Base-by-base conservation (phyloP, 2,888 invertebrate genomes). In the Pachliopta kotzebuea region DNA sequence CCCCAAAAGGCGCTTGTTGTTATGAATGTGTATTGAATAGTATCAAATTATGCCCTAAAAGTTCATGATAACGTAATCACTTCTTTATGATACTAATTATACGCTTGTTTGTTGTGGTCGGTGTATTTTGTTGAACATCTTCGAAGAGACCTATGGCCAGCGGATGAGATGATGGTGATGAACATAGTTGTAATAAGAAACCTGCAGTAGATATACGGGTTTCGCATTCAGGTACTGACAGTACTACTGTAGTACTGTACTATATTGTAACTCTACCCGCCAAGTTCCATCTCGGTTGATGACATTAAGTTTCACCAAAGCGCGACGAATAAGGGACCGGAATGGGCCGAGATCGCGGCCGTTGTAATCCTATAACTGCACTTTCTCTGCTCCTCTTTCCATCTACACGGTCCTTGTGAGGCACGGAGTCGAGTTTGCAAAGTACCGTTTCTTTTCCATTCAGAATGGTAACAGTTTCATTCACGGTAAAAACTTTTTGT, bases 381-480 rank as follows among this genome's bases (percentile, higher is more conserved):
- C 60, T 61, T 65, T 65, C 60, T 56, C 61, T 31, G 65, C 45
- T 57, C 56, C 60, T 62, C 62, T 65, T 61, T 53, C 65, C 57
- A 31, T 58, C 21, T 21, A 63, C 57, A 53, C 57, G 60, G 58
- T 65, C 65, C 65, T 61, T 56, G 24, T 56, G 57, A 23, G 58
- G 56, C 14, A 8, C 49, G 49, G 49, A 49, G n/a, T 18, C 37
- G 37, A 37, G 37, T 37, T 50, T 20, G 29, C 42, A 54, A 54
- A 42, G 24, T 37, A 60, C 53, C 54, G 60, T 60, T 54, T 53
- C 23, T 53, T 42, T 20, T 31, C 31, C 23, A 53, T 17, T 57
- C 24, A 56, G 37, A 57, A 20, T 56, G 49, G 11, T 37, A 37
- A 37, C 37, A 37, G 37, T 17, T 11, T 37, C 37, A 37, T 37